Evolutionary conservation across 30 jellyfish, hydroid and myxozoan genomes (phyloP).

Genomic region (Aurelia sp.): DNA sequence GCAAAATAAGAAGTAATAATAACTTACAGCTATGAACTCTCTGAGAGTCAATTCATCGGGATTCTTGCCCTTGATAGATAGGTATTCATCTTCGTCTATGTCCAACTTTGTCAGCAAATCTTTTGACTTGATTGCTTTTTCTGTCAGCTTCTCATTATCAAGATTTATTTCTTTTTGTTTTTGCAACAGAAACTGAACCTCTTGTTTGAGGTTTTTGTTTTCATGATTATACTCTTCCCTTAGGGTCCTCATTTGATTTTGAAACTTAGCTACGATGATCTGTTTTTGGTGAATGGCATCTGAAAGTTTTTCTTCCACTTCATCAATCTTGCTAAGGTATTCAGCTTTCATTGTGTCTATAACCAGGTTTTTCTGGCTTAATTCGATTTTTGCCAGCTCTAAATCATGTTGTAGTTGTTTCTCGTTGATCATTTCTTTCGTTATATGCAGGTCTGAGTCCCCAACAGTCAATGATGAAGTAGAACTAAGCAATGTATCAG

Average conservation of each 20-base stretch:
- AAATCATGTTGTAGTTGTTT: slow-evolving; percentile 88
- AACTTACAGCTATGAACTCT: slow-evolving; percentile 80
- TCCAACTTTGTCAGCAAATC: slow-evolving; percentile 41
- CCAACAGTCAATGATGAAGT: slow-evolving; percentile 27
- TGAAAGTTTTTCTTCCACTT: slow-evolving; percentile 78
- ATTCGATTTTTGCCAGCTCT: slow-evolving; percentile 76
- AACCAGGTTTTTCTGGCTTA: slow-evolving; percentile 77
- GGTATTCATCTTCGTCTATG: slow-evolving; percentile 72
- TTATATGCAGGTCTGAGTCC: slow-evolving; percentile 51
- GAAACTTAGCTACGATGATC: slow-evolving; percentile 59
- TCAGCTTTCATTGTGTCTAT: slow-evolving; percentile 90
- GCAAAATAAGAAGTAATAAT: too few relatives aligned
- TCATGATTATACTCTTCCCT: slow-evolving; percentile 35
- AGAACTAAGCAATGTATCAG: background rate
- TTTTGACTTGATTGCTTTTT: slow-evolving; percentile 27
- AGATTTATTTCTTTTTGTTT: slow-evolving; percentile 30
- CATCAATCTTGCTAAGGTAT: slow-evolving; percentile 72
- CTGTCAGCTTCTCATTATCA: slow-evolving; percentile 44
- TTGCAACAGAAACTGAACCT: slow-evolving; percentile 43
- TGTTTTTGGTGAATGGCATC: slow-evolving; percentile 85
- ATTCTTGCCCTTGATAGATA: slow-evolving; percentile 60
- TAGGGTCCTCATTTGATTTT: slow-evolving; percentile 36
- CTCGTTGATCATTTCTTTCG: slow-evolving; percentile 60
- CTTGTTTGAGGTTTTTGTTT: slow-evolving; percentile 46
- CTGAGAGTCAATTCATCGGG: slow-evolving; percentile 58